phyloP scores from a whole-genome alignment of 2,113 vertebrate genomes.

The Nannospalax galili region DNA sequence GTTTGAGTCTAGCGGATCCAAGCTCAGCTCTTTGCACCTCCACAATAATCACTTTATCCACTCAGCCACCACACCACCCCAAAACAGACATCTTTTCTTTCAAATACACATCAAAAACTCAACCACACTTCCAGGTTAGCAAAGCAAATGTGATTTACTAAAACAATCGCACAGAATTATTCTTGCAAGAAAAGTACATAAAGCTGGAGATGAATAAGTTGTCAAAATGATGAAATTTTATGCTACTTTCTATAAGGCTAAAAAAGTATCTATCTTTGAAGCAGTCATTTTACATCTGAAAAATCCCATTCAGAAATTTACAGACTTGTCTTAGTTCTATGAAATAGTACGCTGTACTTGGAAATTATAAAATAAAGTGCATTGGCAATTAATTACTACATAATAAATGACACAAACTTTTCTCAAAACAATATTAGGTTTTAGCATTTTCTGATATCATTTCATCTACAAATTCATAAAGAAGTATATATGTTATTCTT shows the following conservation, averaged over 20 bases:
- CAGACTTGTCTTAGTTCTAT: background rate
- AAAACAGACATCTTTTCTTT: too few species aligned
- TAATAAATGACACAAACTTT: background rate
- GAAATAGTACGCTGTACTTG: background rate
- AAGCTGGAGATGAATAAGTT: too few species aligned
- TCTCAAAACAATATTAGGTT: background rate
- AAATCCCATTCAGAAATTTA: background rate
- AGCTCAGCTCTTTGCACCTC: too few species aligned
- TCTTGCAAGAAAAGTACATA: too few species aligned
- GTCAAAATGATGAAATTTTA: background rate
- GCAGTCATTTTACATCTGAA: background rate
- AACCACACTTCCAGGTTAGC: too few species aligned
- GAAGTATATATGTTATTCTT: background rate
- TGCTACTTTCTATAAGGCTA: background rate
- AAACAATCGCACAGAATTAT: too few species aligned
- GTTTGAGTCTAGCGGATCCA: too few species aligned
- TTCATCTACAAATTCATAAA: background rate
- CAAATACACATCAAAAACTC: too few species aligned
- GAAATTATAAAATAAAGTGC: background rate
- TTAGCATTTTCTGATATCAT: background rate
- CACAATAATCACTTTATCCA: too few species aligned
- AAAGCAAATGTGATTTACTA: too few species aligned
- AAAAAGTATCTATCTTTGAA: slow-evolving; percentile 10
- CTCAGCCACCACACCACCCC: too few species aligned
- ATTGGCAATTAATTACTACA: background rate